Base-by-base conservation (phyloP, 2,888 invertebrate genomes). In the Ligdia adustata region DNA sequence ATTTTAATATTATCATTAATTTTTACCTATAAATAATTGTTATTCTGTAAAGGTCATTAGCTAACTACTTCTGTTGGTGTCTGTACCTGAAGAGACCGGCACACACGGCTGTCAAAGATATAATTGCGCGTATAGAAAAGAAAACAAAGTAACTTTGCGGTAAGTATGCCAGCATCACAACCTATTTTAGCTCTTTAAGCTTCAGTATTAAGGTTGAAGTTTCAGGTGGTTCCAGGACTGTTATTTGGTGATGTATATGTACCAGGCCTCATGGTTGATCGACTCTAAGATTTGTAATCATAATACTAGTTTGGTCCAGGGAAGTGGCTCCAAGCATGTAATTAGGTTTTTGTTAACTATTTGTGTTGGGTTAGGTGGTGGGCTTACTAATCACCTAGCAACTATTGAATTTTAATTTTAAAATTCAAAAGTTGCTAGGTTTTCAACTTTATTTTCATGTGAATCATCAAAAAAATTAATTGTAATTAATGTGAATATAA, bases 51-150 rank as follows among this genome's bases (percentile, higher is more conserved):
- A 15, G 27, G 33, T 38, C 38, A 50, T 45, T 52, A 47, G 44
- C 44, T 35, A 35, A 29, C 40, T 27, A 74, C 69, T 82, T 82
- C 67, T 78, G 72, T 66, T 62, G 64, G 48, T 65, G 72, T 69
- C 75, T 77, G 76, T 85, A 82, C 81, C 66, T 70, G 72, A 75
- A 9, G 39, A 34, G 38, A 34, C 42, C 48, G 14, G 42, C 38
- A 48, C 41, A 80, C 75, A 76, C 66, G 72, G 74, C 82, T 87
- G 88, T 87, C 88, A 85, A 82, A 87, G 78, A 79, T 77, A 82
- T 88, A 86, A 89, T 87, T 89, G 83, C 82, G 77, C 73, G 80
- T 79, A 82, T 78, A 83, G 78, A 83, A 80, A 76, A 79, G 72
- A 75, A 72, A 69, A 69, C 80, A 72, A 78, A 69, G 45, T 56